Evolutionary conservation across 2,888 invertebrate species (phyloP), one percentile per base, ranked within the genome.

Genomic region (Anoncus sp.): DNA sequence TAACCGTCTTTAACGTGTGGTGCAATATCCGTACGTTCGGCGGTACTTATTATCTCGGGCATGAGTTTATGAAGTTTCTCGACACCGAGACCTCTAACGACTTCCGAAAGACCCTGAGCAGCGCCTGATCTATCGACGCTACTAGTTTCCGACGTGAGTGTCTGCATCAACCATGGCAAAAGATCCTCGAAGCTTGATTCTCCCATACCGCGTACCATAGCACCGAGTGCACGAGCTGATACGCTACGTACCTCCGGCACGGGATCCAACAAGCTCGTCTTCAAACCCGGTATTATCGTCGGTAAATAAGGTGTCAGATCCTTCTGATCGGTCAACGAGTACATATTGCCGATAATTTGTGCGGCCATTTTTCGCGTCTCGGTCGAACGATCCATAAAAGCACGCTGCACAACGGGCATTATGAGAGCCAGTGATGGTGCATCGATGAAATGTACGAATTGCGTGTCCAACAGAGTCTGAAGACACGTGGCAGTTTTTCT

Each of bases 321-420:
- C 93, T 99, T 99, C 91, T 99, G 98, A 92, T 99, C 99, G 0
- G 99, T 99, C 55, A 99, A 93, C 1, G 98, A 98, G 92, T 99
- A 99, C 98, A 99, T 99, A 92, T 99, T 99, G 74, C 99, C 99
- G 85, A 99, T 99, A 90, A 99, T 99, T 92, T 99, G 99, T 3
- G 99, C 98, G 1, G 99, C 98, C 98, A 99, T 99, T 93, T 99
- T 98, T 85, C 99, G 94, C 0, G 98, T 99, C 92, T 99, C 99
- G 0, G 99, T 99, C 62, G 98, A 98, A 80, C 99, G 94, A 92
- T 99, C 99, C 92, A 98, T 96, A 92, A 99, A 99, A 10, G 99
- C 99, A 83, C 99, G 93, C 91, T 99, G 97, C 31, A 99, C 98
- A 3, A 99, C 99, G 0, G 99, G 99, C 99, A 99, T 99, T 87